These are phyloP conservation scores for Cheirogaleus medius DNA, from an alignment of 2,113 vertebrate genomes.

Conservation along the genomic window DNA sequence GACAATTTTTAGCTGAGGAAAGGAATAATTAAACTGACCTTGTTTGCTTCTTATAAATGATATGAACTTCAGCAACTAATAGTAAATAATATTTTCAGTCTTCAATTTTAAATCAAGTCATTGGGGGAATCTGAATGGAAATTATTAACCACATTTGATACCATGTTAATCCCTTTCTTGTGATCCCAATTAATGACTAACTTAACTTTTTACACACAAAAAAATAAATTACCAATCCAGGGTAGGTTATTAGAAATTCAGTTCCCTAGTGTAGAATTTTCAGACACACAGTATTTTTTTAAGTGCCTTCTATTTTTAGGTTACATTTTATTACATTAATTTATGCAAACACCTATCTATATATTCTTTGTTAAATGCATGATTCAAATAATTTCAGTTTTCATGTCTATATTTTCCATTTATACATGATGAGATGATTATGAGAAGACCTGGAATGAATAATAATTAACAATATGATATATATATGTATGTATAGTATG, in stretches of 20 bases:
- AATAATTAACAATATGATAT: not conserved
- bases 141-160: not conserved
- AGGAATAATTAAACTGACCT: not conserved
- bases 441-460: not conserved
- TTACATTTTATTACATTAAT: not conserved
- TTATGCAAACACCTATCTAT: not conserved
- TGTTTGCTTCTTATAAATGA: not conserved
- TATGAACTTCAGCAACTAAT: not conserved
- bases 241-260: not conserved
- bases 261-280: not conserved
- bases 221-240: not conserved
- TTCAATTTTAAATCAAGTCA: not conserved
- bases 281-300: not conserved
- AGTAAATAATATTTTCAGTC: not conserved
- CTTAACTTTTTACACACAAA: not conserved
- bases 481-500: not conserved
- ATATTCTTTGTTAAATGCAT: not conserved
- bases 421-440: not conserved
- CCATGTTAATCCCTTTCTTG: not conserved
- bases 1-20: not conserved
- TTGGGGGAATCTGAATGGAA: not conserved
- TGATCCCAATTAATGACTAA: constrained; percentile 3
- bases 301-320: not conserved
- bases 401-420: not conserved
- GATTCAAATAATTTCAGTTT: not conserved